Evolutionary conservation across 2,888 invertebrate species (phyloP).

Genomic region (Dilophus febrilis): DNA sequence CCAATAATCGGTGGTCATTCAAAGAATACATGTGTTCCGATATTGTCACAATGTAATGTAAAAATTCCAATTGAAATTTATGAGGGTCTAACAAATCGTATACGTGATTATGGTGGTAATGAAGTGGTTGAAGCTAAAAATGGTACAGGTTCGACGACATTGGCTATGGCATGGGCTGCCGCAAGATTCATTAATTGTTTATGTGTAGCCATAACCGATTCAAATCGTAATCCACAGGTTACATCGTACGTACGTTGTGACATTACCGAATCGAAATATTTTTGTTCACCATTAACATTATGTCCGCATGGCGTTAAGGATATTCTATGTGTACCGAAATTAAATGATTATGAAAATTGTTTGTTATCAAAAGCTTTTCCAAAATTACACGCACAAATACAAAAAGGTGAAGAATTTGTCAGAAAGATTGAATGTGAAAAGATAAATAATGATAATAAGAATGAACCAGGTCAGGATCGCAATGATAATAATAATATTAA

Average conservation of each 20-base stretch:
- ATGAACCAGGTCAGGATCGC: too few species aligned
- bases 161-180: background rate
- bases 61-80: constrained; percentile 31
- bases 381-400: too few species aligned
- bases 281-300: constrained; percentile 24
- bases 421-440: too few species aligned
- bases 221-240: background rate
- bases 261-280: constrained; percentile 69
- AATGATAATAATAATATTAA: too few species aligned
- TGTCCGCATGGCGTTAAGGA: too few species aligned
- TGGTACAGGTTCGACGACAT: constrained; percentile 31
- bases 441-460: too few species aligned
- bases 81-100: constrained; percentile 24
- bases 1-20: constrained; percentile 68
- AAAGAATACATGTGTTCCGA: constrained; percentile 54
- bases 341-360: too few species aligned
- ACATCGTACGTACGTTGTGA: constrained; percentile 61
- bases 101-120: constrained; percentile 40
- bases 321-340: too few species aligned
- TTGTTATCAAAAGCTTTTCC: too few species aligned
- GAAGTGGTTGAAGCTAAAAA: constrained; percentile 44
- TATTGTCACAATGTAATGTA: constrained; percentile 54
- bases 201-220: background rate
- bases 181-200: background rate
- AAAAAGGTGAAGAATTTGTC: too few species aligned